These are phyloP conservation scores for Anisognathus igniventris DNA, from an alignment of 2,797 vertebrate species.

Conservation along the genomic window DNA sequence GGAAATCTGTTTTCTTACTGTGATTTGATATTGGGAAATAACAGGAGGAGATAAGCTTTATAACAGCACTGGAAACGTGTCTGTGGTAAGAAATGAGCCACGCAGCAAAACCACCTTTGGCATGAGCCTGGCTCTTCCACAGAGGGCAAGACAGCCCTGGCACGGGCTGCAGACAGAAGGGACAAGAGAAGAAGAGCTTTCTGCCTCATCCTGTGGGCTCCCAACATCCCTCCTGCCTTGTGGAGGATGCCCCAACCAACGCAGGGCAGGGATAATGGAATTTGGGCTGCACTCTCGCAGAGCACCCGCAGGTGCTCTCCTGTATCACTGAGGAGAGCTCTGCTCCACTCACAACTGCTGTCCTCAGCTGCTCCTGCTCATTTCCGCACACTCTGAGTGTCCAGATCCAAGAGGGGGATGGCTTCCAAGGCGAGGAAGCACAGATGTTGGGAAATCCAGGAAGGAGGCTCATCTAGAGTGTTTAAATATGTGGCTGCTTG, in stretches of 20 bases:
- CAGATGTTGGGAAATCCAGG: slow-evolving; percentile 62
- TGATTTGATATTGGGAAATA: slow-evolving; percentile 73
- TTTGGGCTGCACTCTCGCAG: fast-evolving
- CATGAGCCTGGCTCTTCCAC: neutral
- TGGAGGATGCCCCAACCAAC: fast-evolving
- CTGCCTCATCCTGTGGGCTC: neutral
- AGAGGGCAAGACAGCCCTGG: neutral
- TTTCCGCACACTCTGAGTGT: neutral
- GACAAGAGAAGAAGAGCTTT: neutral
- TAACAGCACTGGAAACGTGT: slow-evolving; percentile 64
- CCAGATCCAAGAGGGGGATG: slow-evolving; percentile 43
- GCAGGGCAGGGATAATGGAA: neutral
- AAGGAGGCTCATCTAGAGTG: slow-evolving; percentile 37
- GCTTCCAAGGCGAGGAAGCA: slow-evolving; percentile 47
- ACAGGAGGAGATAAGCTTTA: slow-evolving; percentile 71
- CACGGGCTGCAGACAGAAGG: neutral
- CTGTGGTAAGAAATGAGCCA: slow-evolving; percentile 44
- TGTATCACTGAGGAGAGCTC: fast-evolving
- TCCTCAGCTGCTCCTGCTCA: slow-evolving; percentile 41
- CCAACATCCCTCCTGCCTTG: neutral
- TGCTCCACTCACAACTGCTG: neutral
- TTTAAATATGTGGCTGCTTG: slow-evolving; percentile 28
- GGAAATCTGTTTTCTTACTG: slow-evolving; percentile 73
- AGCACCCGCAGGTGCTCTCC: neutral
- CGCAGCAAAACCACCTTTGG: neutral